Conservation (phyloP, 2,113 vertebrate genomes). For the Aegotheles bennettii region DNA sequence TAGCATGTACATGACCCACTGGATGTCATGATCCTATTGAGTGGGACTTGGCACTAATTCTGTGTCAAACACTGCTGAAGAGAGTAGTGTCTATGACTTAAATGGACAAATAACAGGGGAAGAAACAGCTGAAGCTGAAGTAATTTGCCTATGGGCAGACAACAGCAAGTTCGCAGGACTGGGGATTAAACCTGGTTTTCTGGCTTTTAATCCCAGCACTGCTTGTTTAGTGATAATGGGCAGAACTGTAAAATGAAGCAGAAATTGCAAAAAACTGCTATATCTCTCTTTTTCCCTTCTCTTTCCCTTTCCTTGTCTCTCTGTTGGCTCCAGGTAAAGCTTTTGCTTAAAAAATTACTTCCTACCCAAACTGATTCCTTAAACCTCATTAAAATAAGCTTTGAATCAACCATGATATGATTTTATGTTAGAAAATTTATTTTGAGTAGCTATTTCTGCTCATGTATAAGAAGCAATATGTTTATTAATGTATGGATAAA, state of each 20-base stretch:
- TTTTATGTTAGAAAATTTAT: background rate
- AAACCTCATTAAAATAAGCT: background rate
- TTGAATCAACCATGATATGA: background rate
- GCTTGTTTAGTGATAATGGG: background rate
- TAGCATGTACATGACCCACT: background rate
- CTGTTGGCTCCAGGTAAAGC: background rate
- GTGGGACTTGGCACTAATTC: background rate
- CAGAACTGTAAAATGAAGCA: background rate
- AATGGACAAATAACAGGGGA: background rate
- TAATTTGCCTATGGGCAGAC: background rate
- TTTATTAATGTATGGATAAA: background rate
- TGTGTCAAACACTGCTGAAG: background rate
- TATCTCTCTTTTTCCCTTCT: background rate
- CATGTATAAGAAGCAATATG: background rate
- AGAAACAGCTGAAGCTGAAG: background rate
- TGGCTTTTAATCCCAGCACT: background rate
- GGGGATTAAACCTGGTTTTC: background rate
- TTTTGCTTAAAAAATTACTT: background rate
- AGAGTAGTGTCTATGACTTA: background rate
- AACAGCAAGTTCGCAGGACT: background rate
- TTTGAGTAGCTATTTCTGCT: background rate
- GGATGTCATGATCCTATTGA: background rate
- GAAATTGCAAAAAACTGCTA: background rate
- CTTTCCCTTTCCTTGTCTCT: background rate
- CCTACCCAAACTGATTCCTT: background rate